Percentiles rank a stretch among this genome's conserved stretches.
phyloP scores from a whole-genome alignment of 2,113 vertebrate species.

The Regulus satrapa region DNA sequence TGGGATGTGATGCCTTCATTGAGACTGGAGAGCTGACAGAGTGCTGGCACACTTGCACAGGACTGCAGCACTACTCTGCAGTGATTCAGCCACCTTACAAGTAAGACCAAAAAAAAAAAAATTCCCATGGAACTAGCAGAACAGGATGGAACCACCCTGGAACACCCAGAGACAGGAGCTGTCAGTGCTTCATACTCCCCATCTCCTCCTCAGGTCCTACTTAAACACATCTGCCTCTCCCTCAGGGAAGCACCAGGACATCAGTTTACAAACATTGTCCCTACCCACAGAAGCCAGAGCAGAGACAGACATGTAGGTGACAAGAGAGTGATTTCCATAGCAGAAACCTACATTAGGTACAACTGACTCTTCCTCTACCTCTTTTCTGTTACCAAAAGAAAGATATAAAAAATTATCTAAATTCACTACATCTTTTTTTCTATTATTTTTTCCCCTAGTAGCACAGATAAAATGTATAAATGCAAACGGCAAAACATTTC shows the following conservation, averaged over 20 bases:
- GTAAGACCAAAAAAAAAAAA: neutral
- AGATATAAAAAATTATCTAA: neutral
- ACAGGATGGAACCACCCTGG: neutral
- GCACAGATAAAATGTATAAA: neutral
- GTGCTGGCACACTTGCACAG: neutral
- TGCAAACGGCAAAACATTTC: constrained; percentile 11
- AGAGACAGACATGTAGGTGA: neutral
- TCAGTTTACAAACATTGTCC: neutral
- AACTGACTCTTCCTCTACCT: neutral
- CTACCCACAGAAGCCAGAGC: neutral
- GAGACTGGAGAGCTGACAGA: neutral
- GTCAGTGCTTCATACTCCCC: neutral
- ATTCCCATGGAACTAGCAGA: neutral
- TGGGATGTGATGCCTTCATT: neutral
- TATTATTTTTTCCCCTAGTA: neutral
- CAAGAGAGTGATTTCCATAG: neutral
- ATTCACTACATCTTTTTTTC: neutral
- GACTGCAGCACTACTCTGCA: neutral
- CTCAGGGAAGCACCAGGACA: neutral
- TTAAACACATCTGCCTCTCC: neutral
- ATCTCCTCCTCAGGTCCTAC: neutral
- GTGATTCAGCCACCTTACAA: neutral
- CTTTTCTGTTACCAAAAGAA: neutral
- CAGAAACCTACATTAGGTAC: neutral
- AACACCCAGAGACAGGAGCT: neutral